A percentile compares a stretch with the other conserved stretches of the same genome.
phyloP scores from a whole-genome alignment of 2,797 vertebrate species.

The Macropus fuliginosus region DNA sequence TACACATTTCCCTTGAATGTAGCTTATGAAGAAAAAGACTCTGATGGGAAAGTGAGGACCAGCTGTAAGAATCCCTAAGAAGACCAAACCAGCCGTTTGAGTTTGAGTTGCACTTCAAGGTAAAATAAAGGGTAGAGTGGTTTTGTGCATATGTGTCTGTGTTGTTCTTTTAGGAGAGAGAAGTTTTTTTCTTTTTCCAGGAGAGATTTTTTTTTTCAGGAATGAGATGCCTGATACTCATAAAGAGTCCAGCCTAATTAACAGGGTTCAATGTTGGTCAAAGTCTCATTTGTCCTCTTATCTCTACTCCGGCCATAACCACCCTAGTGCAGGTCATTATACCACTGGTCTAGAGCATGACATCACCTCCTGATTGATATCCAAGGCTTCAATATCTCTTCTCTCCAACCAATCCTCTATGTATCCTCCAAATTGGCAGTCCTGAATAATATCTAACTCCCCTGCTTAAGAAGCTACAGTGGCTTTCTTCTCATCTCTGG shows the following conservation, averaged over 20 bases:
- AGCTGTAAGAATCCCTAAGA: not conserved
- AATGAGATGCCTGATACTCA: slow-evolving; percentile 87
- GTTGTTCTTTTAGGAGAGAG: slow-evolving; percentile 72
- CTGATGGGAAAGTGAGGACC: not conserved
- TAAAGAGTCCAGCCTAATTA: slow-evolving; percentile 77
- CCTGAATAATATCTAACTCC: not conserved
- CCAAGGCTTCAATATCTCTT: not conserved
- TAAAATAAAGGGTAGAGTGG: not conserved
- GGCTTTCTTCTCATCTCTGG: not conserved
- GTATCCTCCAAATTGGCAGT: not conserved
- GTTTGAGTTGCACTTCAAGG: not conserved
- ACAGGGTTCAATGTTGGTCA: not conserved
- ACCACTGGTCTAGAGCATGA: not conserved
- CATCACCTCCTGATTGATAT: not conserved
- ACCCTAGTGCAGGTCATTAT: not conserved
- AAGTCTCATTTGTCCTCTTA: not conserved
- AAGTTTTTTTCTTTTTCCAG: slow-evolving; percentile 53
- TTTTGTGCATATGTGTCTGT: not conserved
- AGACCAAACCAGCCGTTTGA: not conserved
- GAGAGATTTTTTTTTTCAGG: slow-evolving; percentile 83
- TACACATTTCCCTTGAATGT: not conserved
- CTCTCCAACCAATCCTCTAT: not conserved
- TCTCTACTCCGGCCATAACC: not conserved
- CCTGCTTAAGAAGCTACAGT: not conserved
- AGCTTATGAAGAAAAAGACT: not conserved